phyloP scores from a whole-genome alignment of 2,888 invertebrate genomes.

The Agapostemon virescens region DNA sequence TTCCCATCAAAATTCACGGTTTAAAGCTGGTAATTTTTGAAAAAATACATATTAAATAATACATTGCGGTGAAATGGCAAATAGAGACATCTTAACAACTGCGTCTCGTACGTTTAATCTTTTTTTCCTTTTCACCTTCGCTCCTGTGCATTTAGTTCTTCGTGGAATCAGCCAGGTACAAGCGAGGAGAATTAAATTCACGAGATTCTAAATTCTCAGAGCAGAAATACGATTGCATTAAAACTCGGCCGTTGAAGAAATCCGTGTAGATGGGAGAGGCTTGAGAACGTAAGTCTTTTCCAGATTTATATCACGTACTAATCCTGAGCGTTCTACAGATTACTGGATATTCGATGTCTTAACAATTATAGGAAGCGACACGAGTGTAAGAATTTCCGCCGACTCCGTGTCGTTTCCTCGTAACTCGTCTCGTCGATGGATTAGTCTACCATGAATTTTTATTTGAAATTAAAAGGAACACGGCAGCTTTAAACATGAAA shows the following conservation, averaged over 20 bases:
- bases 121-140: not conserved
- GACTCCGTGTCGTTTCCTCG: not conserved
- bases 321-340: slow-evolving; percentile 13
- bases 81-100: not conserved
- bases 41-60: not conserved
- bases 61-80: not conserved
- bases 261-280: slow-evolving; percentile 21
- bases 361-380: not conserved
- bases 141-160: slow-evolving; percentile 5
- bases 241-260: slow-evolving; percentile 22
- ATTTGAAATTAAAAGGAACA: not conserved
- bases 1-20: not conserved
- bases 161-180: slow-evolving; percentile 6
- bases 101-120: not conserved
- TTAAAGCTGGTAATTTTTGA: not conserved
- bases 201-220: slow-evolving; percentile 36
- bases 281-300: slow-evolving; percentile 21
- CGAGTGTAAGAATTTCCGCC: not conserved
- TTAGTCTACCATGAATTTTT: not conserved
- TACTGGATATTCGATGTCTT: slow-evolving; percentile 12
- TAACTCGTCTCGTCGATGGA: not conserved
- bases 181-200: slow-evolving; percentile 35
- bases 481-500: no score
- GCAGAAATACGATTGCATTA: slow-evolving; percentile 41
- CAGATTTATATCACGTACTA: slow-evolving; percentile 36